Percentiles rank a stretch among this genome's conserved stretches.
Evolutionary conservation across 2,888 invertebrate species (phyloP).

Genomic region (Drosophila cognata): DNA sequence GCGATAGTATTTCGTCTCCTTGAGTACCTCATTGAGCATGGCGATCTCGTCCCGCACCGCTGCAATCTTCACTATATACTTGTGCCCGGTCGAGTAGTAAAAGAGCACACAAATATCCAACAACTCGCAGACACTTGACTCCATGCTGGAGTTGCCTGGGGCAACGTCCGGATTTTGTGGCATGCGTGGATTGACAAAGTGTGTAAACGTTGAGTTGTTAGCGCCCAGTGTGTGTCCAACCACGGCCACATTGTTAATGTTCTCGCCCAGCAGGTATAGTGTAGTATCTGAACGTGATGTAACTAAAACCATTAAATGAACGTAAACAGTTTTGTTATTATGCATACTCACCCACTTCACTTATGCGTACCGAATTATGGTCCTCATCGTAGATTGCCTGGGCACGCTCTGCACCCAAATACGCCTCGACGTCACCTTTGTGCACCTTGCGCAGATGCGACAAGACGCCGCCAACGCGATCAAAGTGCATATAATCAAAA

Average conservation of each 20-base stretch:
- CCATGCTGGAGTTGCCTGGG: conserved; percentile 73
- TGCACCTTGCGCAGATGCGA: conserved; percentile 84
- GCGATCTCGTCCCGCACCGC: conserved; percentile 84
- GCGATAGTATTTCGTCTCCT: conserved; percentile 83
- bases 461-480: conserved; percentile 84
- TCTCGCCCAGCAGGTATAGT: conserved; percentile 80
- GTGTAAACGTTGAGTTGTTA: conserved; percentile 71
- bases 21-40: conserved; percentile 82
- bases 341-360: conserved; percentile 73
- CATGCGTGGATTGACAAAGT: conserved; percentile 73
- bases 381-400: conserved; percentile 79
- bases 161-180: conserved; percentile 51
- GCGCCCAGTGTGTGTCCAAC: conserved; percentile 78
- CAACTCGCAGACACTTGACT: conserved; percentile 82
- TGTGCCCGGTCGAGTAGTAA: conserved; percentile 84
- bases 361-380: conserved; percentile 60
- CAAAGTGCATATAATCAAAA: conserved; percentile 83
- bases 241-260: conserved; percentile 79
- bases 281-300: conserved; percentile 72
- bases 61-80: conserved; percentile 84
- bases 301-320: not conserved
- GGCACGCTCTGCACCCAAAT: conserved; percentile 79
- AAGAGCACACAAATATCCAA: conserved; percentile 83
- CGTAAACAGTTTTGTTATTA: not conserved
- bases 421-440: conserved; percentile 78